Percentiles rank a stretch among this genome's conserved stretches.
Conservation (phyloP, 2,113 vertebrate species). For the Columba livia region DNA sequence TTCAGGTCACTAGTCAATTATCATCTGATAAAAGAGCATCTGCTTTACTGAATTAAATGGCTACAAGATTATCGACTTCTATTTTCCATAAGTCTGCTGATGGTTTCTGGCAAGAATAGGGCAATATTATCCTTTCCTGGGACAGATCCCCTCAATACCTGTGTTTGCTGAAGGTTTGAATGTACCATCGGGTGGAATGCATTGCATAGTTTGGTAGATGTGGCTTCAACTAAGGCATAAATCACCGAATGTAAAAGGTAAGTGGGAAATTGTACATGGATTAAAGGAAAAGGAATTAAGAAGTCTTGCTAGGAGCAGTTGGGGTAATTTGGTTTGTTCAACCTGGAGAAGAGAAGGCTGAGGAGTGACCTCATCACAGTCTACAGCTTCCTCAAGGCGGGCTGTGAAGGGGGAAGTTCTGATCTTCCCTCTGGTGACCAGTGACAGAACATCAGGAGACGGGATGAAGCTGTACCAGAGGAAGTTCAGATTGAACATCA, state of each 20-base stretch:
- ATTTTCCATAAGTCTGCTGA: neutral
- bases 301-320: neutral
- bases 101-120: neutral
- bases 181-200: neutral
- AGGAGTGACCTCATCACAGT: accelerated
- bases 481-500: neutral
- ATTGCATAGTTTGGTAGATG: neutral
- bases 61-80: neutral
- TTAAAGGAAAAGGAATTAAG: neutral
- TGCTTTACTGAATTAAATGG: neutral
- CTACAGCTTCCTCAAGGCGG: neutral
- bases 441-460: accelerated
- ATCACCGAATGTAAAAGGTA: neutral
- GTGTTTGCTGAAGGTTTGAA: neutral
- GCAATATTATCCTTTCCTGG: neutral
- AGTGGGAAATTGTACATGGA: neutral
- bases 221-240: neutral
- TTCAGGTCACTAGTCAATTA: neutral
- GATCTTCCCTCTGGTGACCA: neutral
- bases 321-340: neutral
- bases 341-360: neutral
- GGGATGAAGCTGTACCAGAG: neutral
- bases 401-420: neutral
- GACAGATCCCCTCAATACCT: neutral
- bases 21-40: neutral